phyloP scores from a whole-genome alignment of 2,888 invertebrate genomes.

The Gortyna flavago region DNA sequence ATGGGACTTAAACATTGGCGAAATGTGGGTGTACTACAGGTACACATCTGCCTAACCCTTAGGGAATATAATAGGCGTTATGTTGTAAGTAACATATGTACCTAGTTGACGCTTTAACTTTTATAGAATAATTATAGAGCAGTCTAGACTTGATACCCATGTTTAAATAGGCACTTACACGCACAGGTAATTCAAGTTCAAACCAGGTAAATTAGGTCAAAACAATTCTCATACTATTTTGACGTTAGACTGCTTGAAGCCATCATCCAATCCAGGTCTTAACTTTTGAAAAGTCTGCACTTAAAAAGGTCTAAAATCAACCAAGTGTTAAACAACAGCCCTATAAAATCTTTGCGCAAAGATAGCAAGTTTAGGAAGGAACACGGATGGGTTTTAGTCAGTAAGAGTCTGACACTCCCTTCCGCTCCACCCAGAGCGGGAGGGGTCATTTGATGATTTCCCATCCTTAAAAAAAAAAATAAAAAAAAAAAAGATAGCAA shows the following conservation, averaged over 20 bases:
- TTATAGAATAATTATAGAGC: not conserved
- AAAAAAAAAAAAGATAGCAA: constrained; percentile 25
- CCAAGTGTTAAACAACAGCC: not conserved
- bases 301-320: constrained; percentile 10
- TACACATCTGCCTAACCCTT: too few species aligned
- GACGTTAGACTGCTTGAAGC: not conserved
- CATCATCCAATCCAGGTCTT: too few species aligned
- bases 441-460: too few species aligned
- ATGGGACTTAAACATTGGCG: not conserved
- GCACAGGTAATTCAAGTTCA: constrained; percentile 11
- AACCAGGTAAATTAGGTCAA: not conserved
- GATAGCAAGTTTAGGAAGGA: constrained; percentile 20
- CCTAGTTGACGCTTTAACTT: not conserved
- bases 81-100: not conserved
- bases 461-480: too few species aligned
- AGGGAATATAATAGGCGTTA: not conserved
- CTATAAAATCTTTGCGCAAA: constrained; percentile 17
- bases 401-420: too few species aligned
- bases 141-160: constrained; percentile 6
- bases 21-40: not conserved
- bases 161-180: constrained; percentile 5
- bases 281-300: not conserved
- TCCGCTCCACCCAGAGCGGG: too few species aligned
- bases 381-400: too few species aligned
- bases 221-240: not conserved